Conservation (phyloP, 2,797 vertebrate genomes). For the Megalops cyprinoides region DNA sequence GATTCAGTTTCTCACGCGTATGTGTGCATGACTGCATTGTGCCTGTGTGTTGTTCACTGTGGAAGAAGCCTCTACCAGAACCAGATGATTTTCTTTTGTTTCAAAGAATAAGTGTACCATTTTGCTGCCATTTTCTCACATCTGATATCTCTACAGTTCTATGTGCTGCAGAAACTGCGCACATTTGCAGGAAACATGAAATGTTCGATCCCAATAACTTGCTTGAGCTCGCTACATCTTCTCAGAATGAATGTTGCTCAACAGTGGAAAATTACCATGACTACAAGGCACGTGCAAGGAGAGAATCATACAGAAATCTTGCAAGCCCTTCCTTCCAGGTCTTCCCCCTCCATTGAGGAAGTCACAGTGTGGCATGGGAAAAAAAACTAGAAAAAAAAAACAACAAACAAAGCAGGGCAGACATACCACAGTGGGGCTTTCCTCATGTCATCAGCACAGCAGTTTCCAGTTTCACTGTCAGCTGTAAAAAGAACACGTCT, state of each 20-base stretch:
- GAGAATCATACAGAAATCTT: background rate
- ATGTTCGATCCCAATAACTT: too few species aligned
- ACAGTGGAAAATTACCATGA: background rate
- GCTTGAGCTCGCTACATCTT: background rate
- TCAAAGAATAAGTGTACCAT: background rate
- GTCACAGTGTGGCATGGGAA: background rate
- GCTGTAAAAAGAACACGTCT: background rate
- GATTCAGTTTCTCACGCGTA: background rate
- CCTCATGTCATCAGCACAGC: background rate
- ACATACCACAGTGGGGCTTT: background rate
- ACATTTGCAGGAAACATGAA: background rate
- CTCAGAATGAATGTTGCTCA: background rate
- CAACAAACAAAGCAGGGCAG: background rate
- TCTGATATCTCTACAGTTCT: background rate
- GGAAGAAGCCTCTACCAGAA: background rate
- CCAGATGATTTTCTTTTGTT: background rate
- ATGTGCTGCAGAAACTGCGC: background rate
- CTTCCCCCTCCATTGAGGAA: constrained; percentile 6
- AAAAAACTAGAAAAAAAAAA: background rate
- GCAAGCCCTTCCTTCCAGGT: background rate
- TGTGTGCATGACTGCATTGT: background rate
- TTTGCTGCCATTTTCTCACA: background rate
- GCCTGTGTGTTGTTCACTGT: background rate
- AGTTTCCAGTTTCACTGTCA: background rate
- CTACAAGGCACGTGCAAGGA: background rate